These are phyloP conservation scores for Halictus quadricinctus DNA, from an alignment of 2,888 invertebrate species.

Conservation along the genomic window DNA sequence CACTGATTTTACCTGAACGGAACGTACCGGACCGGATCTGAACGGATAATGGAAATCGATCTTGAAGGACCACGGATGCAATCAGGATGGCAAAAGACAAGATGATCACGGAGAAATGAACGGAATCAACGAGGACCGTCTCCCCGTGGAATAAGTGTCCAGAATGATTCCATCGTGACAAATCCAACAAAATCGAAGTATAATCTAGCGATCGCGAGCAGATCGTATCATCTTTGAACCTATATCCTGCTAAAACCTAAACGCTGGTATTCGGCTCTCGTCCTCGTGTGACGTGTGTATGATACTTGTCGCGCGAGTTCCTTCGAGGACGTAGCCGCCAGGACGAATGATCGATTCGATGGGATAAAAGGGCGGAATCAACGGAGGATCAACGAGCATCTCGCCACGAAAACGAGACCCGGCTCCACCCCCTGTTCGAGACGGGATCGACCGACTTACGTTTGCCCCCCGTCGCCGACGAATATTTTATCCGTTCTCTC, in stretches of 20 bases:
- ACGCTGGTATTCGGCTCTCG: conserved; percentile 53
- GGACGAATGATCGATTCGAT: conserved; percentile 79
- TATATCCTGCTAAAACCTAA: conserved; percentile 27
- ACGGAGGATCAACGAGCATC: conserved; percentile 76
- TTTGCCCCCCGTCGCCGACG: conserved; percentile 31
- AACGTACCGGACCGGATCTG: too few relatives aligned
- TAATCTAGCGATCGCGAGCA: background rate
- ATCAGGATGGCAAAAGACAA: background rate
- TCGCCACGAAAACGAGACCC: conserved; percentile 52
- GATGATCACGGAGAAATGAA: background rate
- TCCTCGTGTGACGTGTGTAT: conserved; percentile 32
- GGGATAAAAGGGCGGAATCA: conserved; percentile 79
- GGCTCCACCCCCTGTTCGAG: conserved; percentile 26
- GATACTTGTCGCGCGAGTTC: conserved; percentile 25
- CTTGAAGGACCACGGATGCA: background rate
- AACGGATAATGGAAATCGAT: too few relatives aligned
- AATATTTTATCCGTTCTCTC: conserved; percentile 46
- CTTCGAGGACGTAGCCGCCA: conserved; percentile 56
- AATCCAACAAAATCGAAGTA: conserved; percentile 24
- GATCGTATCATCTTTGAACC: background rate
- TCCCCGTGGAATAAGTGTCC: background rate
- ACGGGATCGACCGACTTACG: conserved; percentile 45
- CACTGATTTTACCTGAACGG: too few relatives aligned
- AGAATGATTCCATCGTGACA: conserved; percentile 3
- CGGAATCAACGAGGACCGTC: background rate